phyloP scores from a whole-genome alignment of 2,797 vertebrate genomes.

The Benthosema pterotum region DNA sequence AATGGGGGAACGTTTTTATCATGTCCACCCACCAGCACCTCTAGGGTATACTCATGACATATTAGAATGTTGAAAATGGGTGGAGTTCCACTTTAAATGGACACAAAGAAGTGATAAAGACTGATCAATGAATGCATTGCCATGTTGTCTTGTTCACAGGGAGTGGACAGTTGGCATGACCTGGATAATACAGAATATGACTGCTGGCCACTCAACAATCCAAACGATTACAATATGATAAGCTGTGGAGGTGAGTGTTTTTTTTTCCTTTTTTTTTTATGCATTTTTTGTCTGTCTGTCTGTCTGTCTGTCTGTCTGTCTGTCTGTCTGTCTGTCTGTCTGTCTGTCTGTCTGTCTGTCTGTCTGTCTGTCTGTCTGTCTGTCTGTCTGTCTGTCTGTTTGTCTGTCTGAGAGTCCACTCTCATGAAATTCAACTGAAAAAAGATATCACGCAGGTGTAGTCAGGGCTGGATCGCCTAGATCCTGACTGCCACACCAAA shows the following conservation, averaged over 20 bases:
- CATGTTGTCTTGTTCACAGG: conserved; percentile 41
- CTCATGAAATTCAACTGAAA: too few species aligned
- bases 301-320: background rate
- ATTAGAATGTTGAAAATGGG: too few species aligned
- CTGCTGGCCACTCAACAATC: conserved; percentile 78
- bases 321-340: background rate
- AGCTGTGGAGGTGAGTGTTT: conserved; percentile 72
- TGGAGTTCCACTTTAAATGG: too few species aligned
- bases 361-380: background rate
- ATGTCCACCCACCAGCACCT: too few species aligned
- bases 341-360: background rate
- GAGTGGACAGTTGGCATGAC: conserved; percentile 77
- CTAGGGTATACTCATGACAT: too few species aligned
- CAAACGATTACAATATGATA: conserved; percentile 80
- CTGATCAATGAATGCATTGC: background rate
- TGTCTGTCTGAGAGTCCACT: background rate
- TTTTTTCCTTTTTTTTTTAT: too few species aligned
- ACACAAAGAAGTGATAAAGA: conserved; percentile 3
- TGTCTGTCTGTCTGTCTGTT: background rate
- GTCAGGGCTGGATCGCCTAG: too few species aligned
- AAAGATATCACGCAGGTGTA: too few species aligned
- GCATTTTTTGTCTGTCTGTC: too few species aligned
- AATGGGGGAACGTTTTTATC: too few species aligned
- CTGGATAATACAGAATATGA: conserved; percentile 81
- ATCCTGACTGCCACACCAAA: too few species aligned